A percentile compares a stretch with the other conserved stretches of the same genome.
Conservation (phyloP, 2,113 vertebrate genomes). For the Asarcornis scutulata region DNA sequence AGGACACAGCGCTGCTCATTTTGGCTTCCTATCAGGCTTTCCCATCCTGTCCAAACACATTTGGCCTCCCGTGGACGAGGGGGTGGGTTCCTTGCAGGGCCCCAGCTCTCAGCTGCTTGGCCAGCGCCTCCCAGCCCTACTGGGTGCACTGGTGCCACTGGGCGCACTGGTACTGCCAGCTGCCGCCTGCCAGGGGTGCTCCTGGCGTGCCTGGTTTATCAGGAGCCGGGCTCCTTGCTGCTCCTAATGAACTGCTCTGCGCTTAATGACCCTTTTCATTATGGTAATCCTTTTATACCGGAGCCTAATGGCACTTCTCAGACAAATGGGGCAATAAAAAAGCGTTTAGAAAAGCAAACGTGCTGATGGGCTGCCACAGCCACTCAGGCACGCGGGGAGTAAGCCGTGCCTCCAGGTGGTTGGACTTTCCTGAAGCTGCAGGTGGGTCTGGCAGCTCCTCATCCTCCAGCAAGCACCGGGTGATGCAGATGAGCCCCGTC, state of each 20-base stretch:
- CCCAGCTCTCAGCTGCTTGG: background rate
- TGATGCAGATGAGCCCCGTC: background rate
- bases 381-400: background rate
- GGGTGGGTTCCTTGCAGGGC: background rate
- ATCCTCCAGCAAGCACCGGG: background rate
- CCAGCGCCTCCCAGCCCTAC: background rate
- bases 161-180: no score
- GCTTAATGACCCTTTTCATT: background rate
- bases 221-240: background rate
- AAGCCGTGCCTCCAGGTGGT: background rate
- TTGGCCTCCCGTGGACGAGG: background rate
- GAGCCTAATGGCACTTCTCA: background rate
- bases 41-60: background rate
- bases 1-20: background rate
- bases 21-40: background rate
- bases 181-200: no score
- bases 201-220: background rate
- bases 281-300: background rate
- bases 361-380: no score
- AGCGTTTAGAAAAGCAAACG: background rate
- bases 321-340: background rate
- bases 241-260: background rate
- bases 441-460: background rate
- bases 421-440: background rate
- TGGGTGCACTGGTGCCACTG: background rate